A percentile compares a stretch with the other conserved stretches of the same genome.
phyloP scores from a whole-genome alignment of 1,140 invertebrate genomes.

The Nebria ingens region DNA sequence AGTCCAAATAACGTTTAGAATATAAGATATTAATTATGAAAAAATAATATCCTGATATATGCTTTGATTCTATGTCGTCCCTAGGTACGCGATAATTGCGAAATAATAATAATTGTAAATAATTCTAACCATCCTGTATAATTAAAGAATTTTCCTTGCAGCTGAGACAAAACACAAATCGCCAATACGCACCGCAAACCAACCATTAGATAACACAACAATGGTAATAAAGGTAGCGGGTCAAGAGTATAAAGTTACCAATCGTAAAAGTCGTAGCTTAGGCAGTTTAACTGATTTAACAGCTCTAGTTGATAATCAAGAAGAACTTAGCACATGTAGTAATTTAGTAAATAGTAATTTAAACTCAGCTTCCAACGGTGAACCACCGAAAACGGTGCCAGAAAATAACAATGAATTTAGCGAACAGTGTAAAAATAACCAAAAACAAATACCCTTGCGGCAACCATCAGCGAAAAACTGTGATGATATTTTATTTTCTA shows the following conservation, averaged over 20 bases:
- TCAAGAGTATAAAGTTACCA: slow-evolving; percentile 32
- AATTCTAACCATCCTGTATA: slow-evolving; percentile 12
- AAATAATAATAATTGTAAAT: too few species aligned
- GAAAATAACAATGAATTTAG: slow-evolving; percentile 7
- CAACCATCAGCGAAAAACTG: background rate
- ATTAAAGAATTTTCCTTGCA: slow-evolving; percentile 19
- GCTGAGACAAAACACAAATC: slow-evolving; percentile 18
- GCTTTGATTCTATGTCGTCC: too few species aligned
- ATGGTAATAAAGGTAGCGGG: slow-evolving; percentile 39
- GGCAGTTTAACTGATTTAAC: slow-evolving; percentile 32
- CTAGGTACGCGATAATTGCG: too few species aligned
- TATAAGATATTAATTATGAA: too few species aligned
- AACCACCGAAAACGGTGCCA: background rate
- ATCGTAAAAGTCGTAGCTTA: slow-evolving; percentile 30
- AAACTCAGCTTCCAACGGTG: background rate
- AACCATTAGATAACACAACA: slow-evolving; percentile 34
- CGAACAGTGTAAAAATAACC: slow-evolving; percentile 15
- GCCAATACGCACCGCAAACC: slow-evolving; percentile 17
- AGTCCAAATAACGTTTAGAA: too few species aligned
- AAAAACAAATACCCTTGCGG: slow-evolving; percentile 13
- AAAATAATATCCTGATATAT: too few species aligned
- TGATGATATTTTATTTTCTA: background rate
- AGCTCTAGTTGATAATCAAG: slow-evolving; percentile 15
- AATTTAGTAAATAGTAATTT: background rate
- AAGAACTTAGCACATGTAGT: background rate